phyloP scores from a whole-genome alignment of 2,113 vertebrate species.

The Chionodraco myersi region DNA sequence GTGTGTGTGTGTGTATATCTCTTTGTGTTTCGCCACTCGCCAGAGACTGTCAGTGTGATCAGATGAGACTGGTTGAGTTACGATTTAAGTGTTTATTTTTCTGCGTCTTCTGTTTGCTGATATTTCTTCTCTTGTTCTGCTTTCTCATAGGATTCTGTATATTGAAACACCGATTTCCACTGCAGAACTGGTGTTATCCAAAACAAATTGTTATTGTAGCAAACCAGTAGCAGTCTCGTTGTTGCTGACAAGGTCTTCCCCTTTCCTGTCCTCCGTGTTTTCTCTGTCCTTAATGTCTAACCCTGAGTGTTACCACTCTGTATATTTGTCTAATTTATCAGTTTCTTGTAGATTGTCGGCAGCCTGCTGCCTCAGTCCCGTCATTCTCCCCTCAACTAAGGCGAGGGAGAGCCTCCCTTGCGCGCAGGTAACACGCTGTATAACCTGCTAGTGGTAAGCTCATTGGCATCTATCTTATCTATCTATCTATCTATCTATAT shows the following conservation, averaged over 20 bases:
- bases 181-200: not conserved
- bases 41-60: no score
- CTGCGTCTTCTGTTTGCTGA: not conserved
- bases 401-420: conserved; percentile 87
- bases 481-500: conserved; percentile 31
- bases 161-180: not conserved
- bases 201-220: not conserved
- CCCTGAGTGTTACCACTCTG: conserved; percentile 90
- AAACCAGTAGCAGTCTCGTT: conserved; percentile 21
- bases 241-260: conserved; percentile 70
- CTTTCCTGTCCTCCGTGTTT: conserved; percentile 77
- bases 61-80: conserved; percentile 21
- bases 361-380: conserved; percentile 98
- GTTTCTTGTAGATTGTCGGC: conserved; percentile 99
- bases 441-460: conserved; percentile 44
- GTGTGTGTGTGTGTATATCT: conserved; percentile 32
- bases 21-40: no score
- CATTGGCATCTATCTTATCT: conserved; percentile 27
- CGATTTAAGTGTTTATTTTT: not conserved
- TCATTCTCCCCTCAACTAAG: conserved; percentile 95
- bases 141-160: not conserved
- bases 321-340: conserved; percentile 99
- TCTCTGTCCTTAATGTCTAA: conserved; percentile 80
- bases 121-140: not conserved
- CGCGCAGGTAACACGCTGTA: conserved; percentile 89